Base-by-base conservation (phyloP, 2,888 invertebrate species). In the Leucophenga maculata region DNA sequence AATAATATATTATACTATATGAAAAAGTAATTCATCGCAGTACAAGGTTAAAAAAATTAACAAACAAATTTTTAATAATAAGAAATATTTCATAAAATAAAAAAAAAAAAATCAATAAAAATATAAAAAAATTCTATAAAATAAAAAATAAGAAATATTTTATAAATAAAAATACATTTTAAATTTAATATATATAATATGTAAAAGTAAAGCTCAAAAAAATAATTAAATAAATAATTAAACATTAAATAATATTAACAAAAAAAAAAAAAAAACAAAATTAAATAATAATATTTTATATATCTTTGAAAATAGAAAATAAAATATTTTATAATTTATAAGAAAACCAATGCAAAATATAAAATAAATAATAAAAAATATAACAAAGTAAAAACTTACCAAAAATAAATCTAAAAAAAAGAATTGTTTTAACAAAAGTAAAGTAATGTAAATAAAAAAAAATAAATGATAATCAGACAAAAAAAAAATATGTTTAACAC, bases 241-340 rank as follows among this genome's bases (percentile, higher is more conserved):
- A n/a, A n/a, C n/a, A n/a, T n/a, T n/a, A n/a, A n/a, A n/a, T n/a
- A n/a, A n/a, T n/a, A n/a, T n/a, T n/a, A n/a, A n/a, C n/a, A n/a
- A n/a, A n/a, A n/a, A n/a, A 60, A 44, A 11, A 46, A 50, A 68
- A 50, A 0, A 16, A 1, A 3, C 32, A 46, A 16, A 1, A 0
- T 2, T 67, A 1, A 32, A 3, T 39, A 32, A n/a, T 18, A 55
- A 57, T 13, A 32, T 22, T 11, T 14, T 18, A n/a, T 9, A 55
- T 39, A 62, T 2, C 46, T 62, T n/a, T n/a, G n/a, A n/a, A 6
- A 62, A 48, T 4, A 26, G 18, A 31, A 31, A 22, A 65, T 26
- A 48, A 13, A 44, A 46, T 73, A 70, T 71, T 67, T 69, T 6
- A 55, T 20, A 11, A 55, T 55, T 14, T 16, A 55, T 22, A 55